Evolutionary conservation across 2,888 invertebrate species (phyloP), one percentile per base, ranked within the genome.

Genomic region (Campoplex capitator): DNA sequence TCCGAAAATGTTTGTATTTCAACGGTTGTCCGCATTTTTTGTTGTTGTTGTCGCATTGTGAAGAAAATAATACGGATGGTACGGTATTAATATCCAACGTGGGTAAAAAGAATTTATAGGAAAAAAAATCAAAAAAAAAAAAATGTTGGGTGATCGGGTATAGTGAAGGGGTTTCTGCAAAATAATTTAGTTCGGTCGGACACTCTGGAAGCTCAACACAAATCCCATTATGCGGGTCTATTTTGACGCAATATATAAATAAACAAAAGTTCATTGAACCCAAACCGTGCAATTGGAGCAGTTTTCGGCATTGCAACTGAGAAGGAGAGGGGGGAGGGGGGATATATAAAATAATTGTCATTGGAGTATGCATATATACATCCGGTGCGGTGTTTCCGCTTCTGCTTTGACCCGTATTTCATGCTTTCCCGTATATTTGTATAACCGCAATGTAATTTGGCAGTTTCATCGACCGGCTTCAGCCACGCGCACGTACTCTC

Each of bases 391-490:
- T 28, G 58, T 67, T 70, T 71, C 23, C 56, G 38, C n/a, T 32
- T 78, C 82, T 68, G 85, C 85, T 85, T 75, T 87, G 84, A 87
- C 87, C 87, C 79, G 82, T 88, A 89, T 89, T 88, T 89, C 86
- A 85, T 86, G 89, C 86, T 88, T 82, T 89, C 85, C 65, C 89
- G 85, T 88, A 85, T 89, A 87, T 89, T 89, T 88, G 88, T 86
- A 88, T 88, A 88, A 88, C 88, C 88, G 80, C 89, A 89, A 88
- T 88, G 89, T 89, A 88, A 89, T 89, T 89, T 89, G 86, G 85
- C 82, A 88, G 88, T 88, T 89, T 89, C 89, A 88, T 88, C 88
- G 86, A 88, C 74, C 85, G 73, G 79, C 48, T 77, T 67, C 80
- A 58, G 42, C 74, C 76, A 78, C 83, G 70, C 78, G 67, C 51